Evolutionary conservation across 1,140 invertebrate species (phyloP), one percentile per base, ranked within the genome.

Genomic region (Teleopsis dalmanni): DNA sequence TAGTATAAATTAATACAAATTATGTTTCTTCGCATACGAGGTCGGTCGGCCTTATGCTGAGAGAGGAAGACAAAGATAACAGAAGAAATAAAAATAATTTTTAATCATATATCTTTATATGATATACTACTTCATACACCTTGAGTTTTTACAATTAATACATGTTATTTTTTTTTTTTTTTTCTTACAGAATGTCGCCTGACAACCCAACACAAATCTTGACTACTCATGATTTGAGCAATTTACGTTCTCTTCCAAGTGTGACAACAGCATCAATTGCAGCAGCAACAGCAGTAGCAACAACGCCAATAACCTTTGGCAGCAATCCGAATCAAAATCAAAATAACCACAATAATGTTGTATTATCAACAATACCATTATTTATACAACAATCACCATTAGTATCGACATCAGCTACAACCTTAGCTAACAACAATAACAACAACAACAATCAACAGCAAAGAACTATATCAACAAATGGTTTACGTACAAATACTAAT

Each of bases 171-270:
- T 26, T 40, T n/a, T 51, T 18, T 49, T 22, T 21, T 35, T 38
- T 45, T 36, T 19, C 49, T 56, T 57, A 7, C 51, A 70, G 67
- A 57, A 70, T 70, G 67, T 65, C 67, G 50, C 66, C 59, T 53
- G 66, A 70, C 59, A 65, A 65, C 59, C 60, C 66, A 47, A 60
- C 62, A 57, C 64, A 66, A 53, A 46, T 67, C 51, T 53, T 65
- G 47, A 52, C 50, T 23, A 49, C 54, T 47, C 60, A 65, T 52
- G 65, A 65, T 56, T 35, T 65, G 41, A 58, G 51, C 42, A 64
- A 64, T 48, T 50, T 68, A 40, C 59, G 60, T 31, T 43, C 45
- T 18, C 34, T 51, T 27, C 50, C 47, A 42, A 25, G 36, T 25
- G 46, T 48, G 23, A 36, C 25, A 33, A 29, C 21, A 45, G 47